Percentiles rank a stretch among this genome's conserved stretches.
Evolutionary conservation across 2,888 invertebrate genomes (phyloP).

Genomic region (Myopa testacea): DNA sequence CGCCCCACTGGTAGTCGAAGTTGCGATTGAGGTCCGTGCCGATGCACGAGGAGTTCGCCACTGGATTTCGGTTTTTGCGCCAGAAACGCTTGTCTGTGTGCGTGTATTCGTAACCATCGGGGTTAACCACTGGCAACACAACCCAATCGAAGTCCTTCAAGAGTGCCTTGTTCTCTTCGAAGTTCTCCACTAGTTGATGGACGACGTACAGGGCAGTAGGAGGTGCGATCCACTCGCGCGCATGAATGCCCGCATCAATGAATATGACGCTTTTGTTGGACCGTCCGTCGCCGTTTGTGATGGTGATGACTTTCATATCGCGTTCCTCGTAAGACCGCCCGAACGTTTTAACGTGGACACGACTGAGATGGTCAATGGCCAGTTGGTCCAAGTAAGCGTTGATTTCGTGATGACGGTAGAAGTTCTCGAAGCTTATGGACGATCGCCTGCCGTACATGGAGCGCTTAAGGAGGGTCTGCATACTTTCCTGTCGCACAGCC

Average conservation of each 20-base stretch:
- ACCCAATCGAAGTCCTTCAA: slow-evolving; percentile 76
- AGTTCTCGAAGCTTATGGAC: slow-evolving; percentile 56
- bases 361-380: slow-evolving; percentile 69
- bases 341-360: slow-evolving; percentile 71
- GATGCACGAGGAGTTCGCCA: slow-evolving; percentile 48
- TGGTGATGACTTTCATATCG: slow-evolving; percentile 73
- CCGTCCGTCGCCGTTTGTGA: slow-evolving; percentile 71
- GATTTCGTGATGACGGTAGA: slow-evolving; percentile 66
- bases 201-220: slow-evolving; percentile 73
- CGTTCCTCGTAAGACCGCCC: slow-evolving; percentile 74
- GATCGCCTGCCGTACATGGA: slow-evolving; percentile 25
- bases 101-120: slow-evolving; percentile 79
- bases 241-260: slow-evolving; percentile 74
- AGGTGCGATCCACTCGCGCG: slow-evolving; percentile 78
- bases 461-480: slow-evolving; percentile 51
- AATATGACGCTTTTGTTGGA: slow-evolving; percentile 69
- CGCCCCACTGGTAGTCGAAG: slow-evolving; percentile 75
- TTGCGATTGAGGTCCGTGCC: slow-evolving; percentile 78
- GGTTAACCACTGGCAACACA: slow-evolving; percentile 76
- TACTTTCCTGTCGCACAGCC: slow-evolving; percentile 49
- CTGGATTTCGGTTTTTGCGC: slow-evolving; percentile 72
- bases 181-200: slow-evolving; percentile 72
- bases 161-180: slow-evolving; percentile 67
- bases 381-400: slow-evolving; percentile 70
- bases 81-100: slow-evolving; percentile 69